A percentile compares a stretch with the other conserved stretches of the same genome.
Evolutionary conservation across 1,140 invertebrate species (phyloP).

Genomic region (Ladona fulva): DNA sequence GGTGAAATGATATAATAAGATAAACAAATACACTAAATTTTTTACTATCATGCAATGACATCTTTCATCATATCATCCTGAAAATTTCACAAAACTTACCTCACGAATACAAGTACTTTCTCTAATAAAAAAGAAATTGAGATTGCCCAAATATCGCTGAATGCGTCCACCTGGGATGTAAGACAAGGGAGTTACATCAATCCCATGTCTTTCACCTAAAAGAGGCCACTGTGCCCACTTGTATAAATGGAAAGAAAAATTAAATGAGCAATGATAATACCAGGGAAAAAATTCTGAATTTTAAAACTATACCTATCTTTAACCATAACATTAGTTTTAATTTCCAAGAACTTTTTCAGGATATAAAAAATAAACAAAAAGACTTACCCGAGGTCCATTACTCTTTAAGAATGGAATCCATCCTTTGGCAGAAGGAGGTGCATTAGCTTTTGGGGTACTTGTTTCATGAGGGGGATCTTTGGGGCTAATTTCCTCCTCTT

Average conservation of each 20-base stretch:
- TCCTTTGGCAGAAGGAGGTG: not conserved
- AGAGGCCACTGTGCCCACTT: not conserved
- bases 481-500: constrained; percentile 36
- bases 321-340: no score
- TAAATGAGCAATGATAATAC: no score
- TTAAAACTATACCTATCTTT: no score
- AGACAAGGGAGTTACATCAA: constrained; percentile 77
- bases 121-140: constrained; percentile 92
- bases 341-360: no score
- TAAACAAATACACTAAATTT: not conserved
- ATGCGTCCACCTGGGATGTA: constrained; percentile 71
- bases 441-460: not conserved
- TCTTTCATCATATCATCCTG: not conserved
- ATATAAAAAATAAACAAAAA: no score
- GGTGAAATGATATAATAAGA: not conserved
- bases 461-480: not conserved
- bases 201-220: constrained; percentile 52
- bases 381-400: not conserved
- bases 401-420: not conserved
- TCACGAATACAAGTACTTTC: constrained; percentile 88
- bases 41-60: constrained; percentile 11
- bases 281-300: no score
- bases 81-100: constrained; percentile 38
- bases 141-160: constrained; percentile 79
- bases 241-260: no score